A percentile compares a stretch with the other conserved stretches of the same genome.
Evolutionary conservation across 1,140 invertebrate genomes (phyloP).

Genomic region (Papilio polyxenes): DNA sequence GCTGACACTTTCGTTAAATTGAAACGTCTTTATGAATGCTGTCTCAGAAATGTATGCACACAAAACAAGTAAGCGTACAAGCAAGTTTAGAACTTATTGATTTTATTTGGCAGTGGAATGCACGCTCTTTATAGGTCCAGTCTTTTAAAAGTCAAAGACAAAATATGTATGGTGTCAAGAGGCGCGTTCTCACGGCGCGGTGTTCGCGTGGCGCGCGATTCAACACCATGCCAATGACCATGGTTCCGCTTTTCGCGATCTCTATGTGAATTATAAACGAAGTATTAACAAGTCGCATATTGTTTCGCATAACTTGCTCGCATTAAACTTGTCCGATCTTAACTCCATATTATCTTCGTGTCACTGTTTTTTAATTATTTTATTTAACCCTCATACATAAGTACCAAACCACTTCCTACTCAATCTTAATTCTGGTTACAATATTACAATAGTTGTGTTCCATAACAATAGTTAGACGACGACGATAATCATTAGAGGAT

Average conservation of each 20-base stretch:
- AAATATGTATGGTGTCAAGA: neutral
- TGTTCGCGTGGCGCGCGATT: neutral
- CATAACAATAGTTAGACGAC: neutral
- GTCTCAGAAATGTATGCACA: no score
- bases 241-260: slow-evolving; percentile 35
- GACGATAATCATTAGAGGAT: neutral
- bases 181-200: neutral
- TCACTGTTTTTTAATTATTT: neutral
- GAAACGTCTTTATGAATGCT: neutral
- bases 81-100: neutral
- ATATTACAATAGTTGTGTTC: neutral
- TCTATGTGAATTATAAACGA: slow-evolving; percentile 22
- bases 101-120: neutral
- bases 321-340: neutral
- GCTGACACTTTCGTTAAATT: neutral
- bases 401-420: no score
- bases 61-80: no score
- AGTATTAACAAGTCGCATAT: slow-evolving; percentile 17
- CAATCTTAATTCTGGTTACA: no score
- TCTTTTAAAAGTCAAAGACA: neutral
- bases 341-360: neutral
- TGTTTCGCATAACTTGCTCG: neutral
- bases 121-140: neutral
- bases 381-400: no score
- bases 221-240: slow-evolving; percentile 33